Evolutionary conservation across 2,113 vertebrate genomes (phyloP).

Genomic region (Periophthalmus modestus): DNA sequence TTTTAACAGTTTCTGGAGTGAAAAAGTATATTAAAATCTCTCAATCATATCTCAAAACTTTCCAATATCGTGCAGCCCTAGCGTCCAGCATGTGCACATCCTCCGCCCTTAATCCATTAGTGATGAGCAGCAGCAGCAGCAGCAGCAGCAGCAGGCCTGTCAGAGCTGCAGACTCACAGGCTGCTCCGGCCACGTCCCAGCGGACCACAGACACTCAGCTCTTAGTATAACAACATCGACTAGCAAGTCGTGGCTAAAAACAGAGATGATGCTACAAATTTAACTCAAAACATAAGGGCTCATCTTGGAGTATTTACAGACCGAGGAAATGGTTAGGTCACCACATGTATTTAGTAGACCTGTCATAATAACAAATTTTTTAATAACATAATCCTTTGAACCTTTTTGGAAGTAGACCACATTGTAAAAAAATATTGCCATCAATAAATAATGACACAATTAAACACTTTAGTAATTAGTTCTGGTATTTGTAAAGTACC

Average conservation of each 20-base stretch:
- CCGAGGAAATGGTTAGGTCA: background rate
- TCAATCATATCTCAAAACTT: too few relatives aligned
- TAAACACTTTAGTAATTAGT: too few relatives aligned
- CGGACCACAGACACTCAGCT: conserved; percentile 58
- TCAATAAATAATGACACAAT: too few relatives aligned
- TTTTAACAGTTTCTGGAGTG: too few relatives aligned
- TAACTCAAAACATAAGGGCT: background rate
- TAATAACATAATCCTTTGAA: too few relatives aligned
- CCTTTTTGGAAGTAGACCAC: too few relatives aligned
- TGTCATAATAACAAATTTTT: too few relatives aligned
- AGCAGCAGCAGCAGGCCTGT: conserved; percentile 51
- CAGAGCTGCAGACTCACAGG: conserved; percentile 61
- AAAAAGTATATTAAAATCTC: too few relatives aligned
- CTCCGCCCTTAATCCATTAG: conserved; percentile 68
- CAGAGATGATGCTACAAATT: background rate
- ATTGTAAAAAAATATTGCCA: too few relatives aligned
- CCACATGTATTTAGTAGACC: background rate
- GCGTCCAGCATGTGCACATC: conserved; percentile 43
- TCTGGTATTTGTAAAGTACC: too few relatives aligned
- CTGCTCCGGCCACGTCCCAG: conserved; percentile 54
- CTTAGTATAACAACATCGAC: conserved; percentile 57
- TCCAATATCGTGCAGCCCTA: background rate
- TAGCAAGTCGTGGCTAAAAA: conserved; percentile 30
- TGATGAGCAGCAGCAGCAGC: conserved; percentile 66
- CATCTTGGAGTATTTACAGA: background rate